phyloP scores from a whole-genome alignment of 2,888 invertebrate genomes.

The Acanthoscelides obtectus region DNA sequence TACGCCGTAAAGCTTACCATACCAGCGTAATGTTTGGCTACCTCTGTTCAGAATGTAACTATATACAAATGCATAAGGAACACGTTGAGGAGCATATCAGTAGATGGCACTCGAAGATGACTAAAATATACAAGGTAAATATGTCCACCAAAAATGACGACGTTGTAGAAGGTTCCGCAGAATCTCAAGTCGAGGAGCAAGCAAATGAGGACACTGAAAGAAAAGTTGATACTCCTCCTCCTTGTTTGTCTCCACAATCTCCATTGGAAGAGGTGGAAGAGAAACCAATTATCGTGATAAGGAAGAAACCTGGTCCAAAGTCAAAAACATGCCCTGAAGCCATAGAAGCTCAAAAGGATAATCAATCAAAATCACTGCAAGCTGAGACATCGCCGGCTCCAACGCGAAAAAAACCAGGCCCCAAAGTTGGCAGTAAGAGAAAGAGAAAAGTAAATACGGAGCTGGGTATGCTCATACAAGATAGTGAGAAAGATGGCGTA shows the following conservation, averaged over 20 bases:
- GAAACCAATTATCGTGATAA: background rate
- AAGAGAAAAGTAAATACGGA: conserved; percentile 27
- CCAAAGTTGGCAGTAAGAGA: conserved; percentile 1
- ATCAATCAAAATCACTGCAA: background rate
- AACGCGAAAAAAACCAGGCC: background rate
- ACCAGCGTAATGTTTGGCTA: conserved; percentile 41
- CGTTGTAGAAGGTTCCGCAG: conserved; percentile 4
- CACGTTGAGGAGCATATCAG: conserved; percentile 62
- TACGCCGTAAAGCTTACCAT: conserved; percentile 16
- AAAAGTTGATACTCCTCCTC: background rate
- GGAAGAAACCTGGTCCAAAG: conserved; percentile 17
- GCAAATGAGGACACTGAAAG: background rate
- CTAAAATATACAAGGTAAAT: conserved; percentile 43
- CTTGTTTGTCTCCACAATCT: background rate
- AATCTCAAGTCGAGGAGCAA: background rate
- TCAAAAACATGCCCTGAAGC: conserved; percentile 9
- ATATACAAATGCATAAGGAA: conserved; percentile 59
- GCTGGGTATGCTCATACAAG: conserved; percentile 32
- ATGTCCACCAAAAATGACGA: conserved; percentile 32
- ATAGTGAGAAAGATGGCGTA: conserved; percentile 1
- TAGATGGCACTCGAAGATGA: conserved; percentile 52
- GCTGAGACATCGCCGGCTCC: background rate
- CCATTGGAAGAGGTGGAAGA: background rate
- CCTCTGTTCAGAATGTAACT: conserved; percentile 70
- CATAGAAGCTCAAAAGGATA: background rate